Evolutionary conservation across 2,113 vertebrate genomes (phyloP).

Genomic region (Pimephales promelas): DNA sequence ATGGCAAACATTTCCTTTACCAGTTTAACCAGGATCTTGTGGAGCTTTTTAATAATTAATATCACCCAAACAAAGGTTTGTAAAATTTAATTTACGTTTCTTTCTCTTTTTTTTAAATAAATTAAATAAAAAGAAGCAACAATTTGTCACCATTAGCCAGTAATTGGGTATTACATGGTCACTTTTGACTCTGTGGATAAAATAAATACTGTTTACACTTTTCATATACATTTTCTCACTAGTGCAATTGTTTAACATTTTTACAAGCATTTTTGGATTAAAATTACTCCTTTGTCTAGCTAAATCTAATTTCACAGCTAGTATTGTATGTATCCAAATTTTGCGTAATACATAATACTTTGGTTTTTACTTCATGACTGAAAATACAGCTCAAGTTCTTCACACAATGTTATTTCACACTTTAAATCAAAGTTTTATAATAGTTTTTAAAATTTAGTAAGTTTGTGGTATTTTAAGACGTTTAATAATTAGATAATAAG

Average conservation of each 20-base stretch:
- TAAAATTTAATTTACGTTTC: no score
- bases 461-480: no score
- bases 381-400: background rate
- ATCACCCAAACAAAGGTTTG: no score
- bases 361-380: background rate
- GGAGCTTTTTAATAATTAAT: background rate
- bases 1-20: background rate
- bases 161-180: background rate
- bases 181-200: background rate
- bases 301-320: background rate
- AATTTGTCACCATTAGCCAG: background rate
- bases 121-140: no score
- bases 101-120: no score
- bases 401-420: background rate
- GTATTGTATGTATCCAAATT: background rate
- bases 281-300: background rate
- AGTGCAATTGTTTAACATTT: background rate
- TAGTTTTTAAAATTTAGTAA: no score
- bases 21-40: background rate
- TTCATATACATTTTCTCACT: background rate
- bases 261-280: background rate
- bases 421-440: background rate
- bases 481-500: no score
- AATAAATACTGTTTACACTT: background rate
- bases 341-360: background rate